phyloP scores from a whole-genome alignment of 2,797 vertebrate genomes.

The Hyperoplus lanceolatus region DNA sequence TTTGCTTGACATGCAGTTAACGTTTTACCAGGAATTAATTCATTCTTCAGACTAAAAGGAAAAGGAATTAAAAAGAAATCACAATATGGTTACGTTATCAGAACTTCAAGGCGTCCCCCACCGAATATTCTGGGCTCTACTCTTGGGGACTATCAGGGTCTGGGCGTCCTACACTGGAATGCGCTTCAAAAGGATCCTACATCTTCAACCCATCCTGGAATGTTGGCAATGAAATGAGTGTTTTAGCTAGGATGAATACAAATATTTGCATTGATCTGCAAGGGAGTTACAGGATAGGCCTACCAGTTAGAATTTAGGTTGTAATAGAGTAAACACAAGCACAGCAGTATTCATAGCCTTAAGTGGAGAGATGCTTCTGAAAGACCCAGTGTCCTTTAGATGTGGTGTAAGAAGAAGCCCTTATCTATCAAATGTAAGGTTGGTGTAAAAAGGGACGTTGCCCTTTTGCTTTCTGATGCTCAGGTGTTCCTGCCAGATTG shows the following conservation, averaged over 20 bases:
- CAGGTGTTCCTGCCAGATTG: conserved; percentile 43
- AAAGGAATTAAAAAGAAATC: background rate
- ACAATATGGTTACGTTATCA: background rate
- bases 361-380: background rate
- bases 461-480: conserved; percentile 16
- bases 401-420: background rate
- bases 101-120: conserved; percentile 25
- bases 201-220: conserved; percentile 45
- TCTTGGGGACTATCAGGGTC: conserved; percentile 19
- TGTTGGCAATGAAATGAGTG: conserved; percentile 55
- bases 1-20: background rate
- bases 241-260: conserved; percentile 35
- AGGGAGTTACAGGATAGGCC: conserved; percentile 4
- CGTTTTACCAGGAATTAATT: background rate
- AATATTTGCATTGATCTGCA: conserved; percentile 18
- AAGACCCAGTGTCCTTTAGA: background rate
- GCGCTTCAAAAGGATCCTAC: conserved; percentile 52
- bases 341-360: background rate
- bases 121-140: conserved; percentile 15
- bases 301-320: background rate
- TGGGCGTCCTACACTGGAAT: conserved; percentile 44
- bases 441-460: background rate
- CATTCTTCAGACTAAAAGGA: background rate
- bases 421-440: background rate
- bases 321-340: background rate